phyloP scores from a whole-genome alignment of 1,140 invertebrate genomes.

The Lasioglossum albipes region DNA sequence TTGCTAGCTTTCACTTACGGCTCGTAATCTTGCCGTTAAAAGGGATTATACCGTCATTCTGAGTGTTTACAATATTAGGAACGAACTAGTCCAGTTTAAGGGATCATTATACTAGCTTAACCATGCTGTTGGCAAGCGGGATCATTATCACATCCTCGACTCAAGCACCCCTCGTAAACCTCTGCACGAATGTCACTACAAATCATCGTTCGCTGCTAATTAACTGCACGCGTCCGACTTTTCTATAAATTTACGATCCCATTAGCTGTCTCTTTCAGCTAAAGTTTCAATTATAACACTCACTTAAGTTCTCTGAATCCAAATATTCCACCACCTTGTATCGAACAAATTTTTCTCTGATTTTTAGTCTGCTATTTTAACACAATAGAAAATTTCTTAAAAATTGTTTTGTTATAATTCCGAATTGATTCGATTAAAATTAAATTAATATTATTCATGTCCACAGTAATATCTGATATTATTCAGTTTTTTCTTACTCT shows the following conservation, averaged over 20 bases:
- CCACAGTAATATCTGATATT: too few species aligned
- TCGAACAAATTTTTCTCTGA: too few species aligned
- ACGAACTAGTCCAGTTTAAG: conserved; percentile 39
- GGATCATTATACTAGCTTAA: conserved; percentile 12
- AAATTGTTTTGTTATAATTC: too few species aligned
- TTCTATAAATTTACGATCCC: not conserved
- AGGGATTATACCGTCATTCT: conserved; percentile 34
- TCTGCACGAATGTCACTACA: not conserved
- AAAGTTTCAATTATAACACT: not conserved
- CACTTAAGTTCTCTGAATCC: too few species aligned
- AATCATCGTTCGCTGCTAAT: conserved; percentile 13
- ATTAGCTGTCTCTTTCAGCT: too few species aligned
- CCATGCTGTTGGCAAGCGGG: conserved; percentile 4
- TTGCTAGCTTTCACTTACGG: conserved; percentile 24
- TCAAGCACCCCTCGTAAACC: conserved; percentile 2
- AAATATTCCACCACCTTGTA: too few species aligned
- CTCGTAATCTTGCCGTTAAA: conserved; percentile 44
- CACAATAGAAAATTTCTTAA: too few species aligned
- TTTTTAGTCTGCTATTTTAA: too few species aligned
- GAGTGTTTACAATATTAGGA: conserved; percentile 28
- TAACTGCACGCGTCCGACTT: not conserved
- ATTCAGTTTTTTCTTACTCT: too few species aligned
- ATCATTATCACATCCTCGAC: conserved; percentile 2
- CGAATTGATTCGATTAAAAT: too few species aligned
- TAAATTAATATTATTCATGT: too few species aligned